Percentiles rank a stretch among this genome's conserved stretches.
These are phyloP conservation scores for Flexamia atlantica DNA, from an alignment of 2,888 invertebrate genomes.

Conservation along the genomic window DNA sequence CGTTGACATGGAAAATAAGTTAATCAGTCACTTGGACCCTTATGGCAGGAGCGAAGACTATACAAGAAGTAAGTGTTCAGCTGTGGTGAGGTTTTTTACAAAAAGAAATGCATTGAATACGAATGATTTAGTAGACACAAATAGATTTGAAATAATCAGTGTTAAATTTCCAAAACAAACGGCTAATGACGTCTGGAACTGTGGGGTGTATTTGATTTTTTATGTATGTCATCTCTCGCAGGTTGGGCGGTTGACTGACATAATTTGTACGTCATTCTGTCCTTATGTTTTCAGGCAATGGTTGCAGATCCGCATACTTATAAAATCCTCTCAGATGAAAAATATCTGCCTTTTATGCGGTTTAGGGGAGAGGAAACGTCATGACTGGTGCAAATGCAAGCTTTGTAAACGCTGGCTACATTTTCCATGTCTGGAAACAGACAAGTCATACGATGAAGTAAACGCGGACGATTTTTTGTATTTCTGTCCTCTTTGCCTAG, in stretches of 20 bases:
- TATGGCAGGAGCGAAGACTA: not conserved
- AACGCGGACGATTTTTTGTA: not conserved
- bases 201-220: not conserved
- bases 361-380: not conserved
- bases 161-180: not conserved
- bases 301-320: not conserved
- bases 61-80: not conserved
- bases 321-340: not conserved
- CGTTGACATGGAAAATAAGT: not conserved
- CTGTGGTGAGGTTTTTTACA: not conserved
- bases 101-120: not conserved
- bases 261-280: not conserved
- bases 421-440: not conserved
- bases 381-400: not conserved
- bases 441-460: not conserved
- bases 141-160: not conserved
- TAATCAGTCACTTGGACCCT: not conserved
- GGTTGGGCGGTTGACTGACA: not conserved
- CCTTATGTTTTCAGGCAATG: constrained; percentile 2
- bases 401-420: not conserved
- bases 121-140: not conserved
- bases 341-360: not conserved
- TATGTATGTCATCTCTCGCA: not conserved
- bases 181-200: not conserved
- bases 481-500: not conserved